Evolutionary conservation across 2,888 invertebrate species (phyloP), one percentile per base, ranked within the genome.

Genomic region (Shargacucullia verbasci): DNA sequence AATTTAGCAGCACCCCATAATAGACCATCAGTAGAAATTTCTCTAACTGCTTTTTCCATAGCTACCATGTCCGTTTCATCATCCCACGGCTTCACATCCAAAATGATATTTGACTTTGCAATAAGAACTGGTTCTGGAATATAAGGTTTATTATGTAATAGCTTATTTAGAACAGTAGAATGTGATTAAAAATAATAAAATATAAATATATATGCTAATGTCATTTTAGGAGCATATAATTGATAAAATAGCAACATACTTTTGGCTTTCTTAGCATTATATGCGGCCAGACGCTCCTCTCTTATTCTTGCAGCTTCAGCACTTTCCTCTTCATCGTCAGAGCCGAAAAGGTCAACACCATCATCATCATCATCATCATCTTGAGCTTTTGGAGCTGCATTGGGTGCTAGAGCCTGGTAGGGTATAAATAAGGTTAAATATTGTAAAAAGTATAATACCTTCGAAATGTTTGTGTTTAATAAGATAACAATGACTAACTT

Each of bases 1-100:
- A 98, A 92, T 95, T 98, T 98, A 2, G 97, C 97, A 53, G 98
- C 97, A 73, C 99, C 99, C 99, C 99, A 99, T 4, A 99, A 86
- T 31, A 99, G 95, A 20, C 99, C 99, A 81, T 99, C 99, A 68
- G 95, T 95, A 61, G 85, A 85, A 70, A 99, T 96, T 71, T 95
- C 94, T 72, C 99, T 95, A 0, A 99, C 98, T 74, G 94, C 91
- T 27, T 93, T 88, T 91, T 99, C 99, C 95, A 99, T 95, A 57
- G 93, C 95, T 73, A 95, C 95, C 97, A 99, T 97, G 80, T 99
- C 97, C 34, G 99, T 99, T 88, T 98, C 98, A 92, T 98, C 98
- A 86, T 97, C 97, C 96, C 96, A 96, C 13, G 99, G 98, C 86
- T 99, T 99, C 0, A 99, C 96, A 91, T 99, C 99, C 71, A 99